A percentile compares a stretch with the other conserved stretches of the same genome.
Evolutionary conservation across 2,113 vertebrate species (phyloP).

Genomic region (Melierax canorus): DNA sequence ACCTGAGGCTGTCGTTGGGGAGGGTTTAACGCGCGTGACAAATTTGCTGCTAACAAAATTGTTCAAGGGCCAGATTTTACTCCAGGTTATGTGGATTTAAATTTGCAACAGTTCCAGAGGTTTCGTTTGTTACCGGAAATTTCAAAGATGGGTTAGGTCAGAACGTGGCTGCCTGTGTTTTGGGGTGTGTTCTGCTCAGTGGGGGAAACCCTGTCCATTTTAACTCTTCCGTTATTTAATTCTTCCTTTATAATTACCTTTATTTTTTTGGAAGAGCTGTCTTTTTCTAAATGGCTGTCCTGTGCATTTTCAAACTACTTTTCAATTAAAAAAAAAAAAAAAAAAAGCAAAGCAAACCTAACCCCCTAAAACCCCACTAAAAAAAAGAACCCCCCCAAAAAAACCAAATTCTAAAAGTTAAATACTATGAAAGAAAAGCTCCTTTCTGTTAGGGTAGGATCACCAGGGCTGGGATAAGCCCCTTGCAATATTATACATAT

Average conservation of each 20-base stretch:
- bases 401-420: neutral
- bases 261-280: neutral
- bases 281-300: neutral
- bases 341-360: neutral
- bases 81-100: neutral
- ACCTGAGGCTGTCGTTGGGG: neutral
- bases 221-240: neutral
- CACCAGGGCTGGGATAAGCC: constrained; percentile 2
- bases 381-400: too few relatives aligned
- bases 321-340: neutral
- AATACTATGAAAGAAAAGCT: neutral
- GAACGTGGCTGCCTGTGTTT: neutral
- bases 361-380: neutral
- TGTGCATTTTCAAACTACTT: neutral
- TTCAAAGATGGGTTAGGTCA: neutral
- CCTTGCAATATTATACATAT: constrained; percentile 35
- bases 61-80: neutral
- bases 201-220: neutral
- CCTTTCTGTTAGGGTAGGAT: neutral
- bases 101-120: neutral
- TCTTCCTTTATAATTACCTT: neutral
- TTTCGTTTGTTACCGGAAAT: neutral
- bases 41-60: constrained; percentile 32
- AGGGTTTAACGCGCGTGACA: neutral
- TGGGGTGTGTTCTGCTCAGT: neutral